A percentile compares a stretch with the other conserved stretches of the same genome.
phyloP scores from a whole-genome alignment of 1,140 invertebrate genomes.

The Drosophila sp. region DNA sequence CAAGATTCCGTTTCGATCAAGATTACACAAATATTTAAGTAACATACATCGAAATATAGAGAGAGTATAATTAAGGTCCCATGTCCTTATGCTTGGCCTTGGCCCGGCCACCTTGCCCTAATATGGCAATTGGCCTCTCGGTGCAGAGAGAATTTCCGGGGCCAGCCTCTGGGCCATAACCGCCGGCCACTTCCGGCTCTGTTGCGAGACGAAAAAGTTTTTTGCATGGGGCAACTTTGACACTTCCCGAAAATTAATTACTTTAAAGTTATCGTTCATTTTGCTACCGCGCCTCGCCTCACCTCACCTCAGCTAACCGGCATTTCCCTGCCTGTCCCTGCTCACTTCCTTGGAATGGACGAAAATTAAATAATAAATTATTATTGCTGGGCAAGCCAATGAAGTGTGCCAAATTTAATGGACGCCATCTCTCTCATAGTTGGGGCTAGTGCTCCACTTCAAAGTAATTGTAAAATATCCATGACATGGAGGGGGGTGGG shows the following conservation, averaged over 20 bases:
- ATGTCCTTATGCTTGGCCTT: background rate
- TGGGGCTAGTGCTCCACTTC: conserved; percentile 70
- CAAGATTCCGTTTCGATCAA: no score
- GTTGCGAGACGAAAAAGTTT: conserved; percentile 45
- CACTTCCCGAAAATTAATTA: conserved; percentile 79
- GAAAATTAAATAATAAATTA: conserved; percentile 80
- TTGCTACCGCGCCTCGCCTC: background rate
- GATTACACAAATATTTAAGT: background rate
- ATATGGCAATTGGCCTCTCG: background rate
- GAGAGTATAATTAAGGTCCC: background rate
- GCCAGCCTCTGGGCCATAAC: conserved; percentile 15
- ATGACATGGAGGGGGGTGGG: background rate
- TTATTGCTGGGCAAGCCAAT: conserved; percentile 74
- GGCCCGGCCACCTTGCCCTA: background rate
- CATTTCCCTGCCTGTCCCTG: conserved; percentile 5
- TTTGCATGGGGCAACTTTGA: conserved; percentile 72
- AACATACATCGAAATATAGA: background rate
- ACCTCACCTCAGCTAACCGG: conserved; percentile 30
- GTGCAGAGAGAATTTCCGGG: conserved; percentile 1
- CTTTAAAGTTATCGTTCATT: conserved; percentile 55
- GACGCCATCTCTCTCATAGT: conserved; percentile 63
- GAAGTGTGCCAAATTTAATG: conserved; percentile 80
- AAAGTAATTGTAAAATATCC: conserved; percentile 72
- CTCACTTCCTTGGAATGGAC: conserved; percentile 7
- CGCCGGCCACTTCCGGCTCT: conserved; percentile 29